A percentile compares a stretch with the other conserved stretches of the same genome.
Conservation (phyloP, 1,140 invertebrate genomes). For the Bombus pascuorum region DNA sequence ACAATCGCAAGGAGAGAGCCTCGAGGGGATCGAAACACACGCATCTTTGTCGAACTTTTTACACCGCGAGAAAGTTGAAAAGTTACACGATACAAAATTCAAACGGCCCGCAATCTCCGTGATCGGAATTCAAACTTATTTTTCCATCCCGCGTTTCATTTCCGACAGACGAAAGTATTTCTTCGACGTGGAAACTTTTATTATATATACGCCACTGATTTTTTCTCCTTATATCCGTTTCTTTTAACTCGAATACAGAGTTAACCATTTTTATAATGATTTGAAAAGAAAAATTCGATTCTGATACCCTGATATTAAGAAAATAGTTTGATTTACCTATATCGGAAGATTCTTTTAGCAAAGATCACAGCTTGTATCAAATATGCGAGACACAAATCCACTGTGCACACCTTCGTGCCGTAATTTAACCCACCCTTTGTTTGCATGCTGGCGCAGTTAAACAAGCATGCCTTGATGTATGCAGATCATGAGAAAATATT, state of each 20-base stretch:
- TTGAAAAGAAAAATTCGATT: background rate
- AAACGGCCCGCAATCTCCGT: background rate
- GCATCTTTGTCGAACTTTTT: constrained; percentile 46
- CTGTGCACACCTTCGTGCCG: background rate
- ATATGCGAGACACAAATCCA: constrained; percentile 21
- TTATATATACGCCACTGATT: no score
- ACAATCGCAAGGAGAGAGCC: constrained; percentile 31
- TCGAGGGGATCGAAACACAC: constrained; percentile 35
- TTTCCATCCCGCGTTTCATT: constrained; percentile 7
- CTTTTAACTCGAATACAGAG: background rate
- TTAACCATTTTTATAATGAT: no score
- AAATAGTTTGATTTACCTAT: background rate
- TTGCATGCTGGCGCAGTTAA: constrained; percentile 44
- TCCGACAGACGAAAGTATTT: background rate
- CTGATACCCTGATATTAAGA: background rate
- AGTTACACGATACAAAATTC: constrained; percentile 15
- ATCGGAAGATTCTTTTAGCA: background rate
- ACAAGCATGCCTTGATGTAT: constrained; percentile 12
- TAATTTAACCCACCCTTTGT: constrained; percentile 57
- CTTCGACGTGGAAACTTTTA: background rate
- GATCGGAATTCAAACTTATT: background rate
- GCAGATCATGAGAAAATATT: constrained; percentile 49
- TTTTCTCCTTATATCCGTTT: background rate
- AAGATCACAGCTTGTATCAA: constrained; percentile 9
- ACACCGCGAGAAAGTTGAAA: constrained; percentile 29